A percentile compares a stretch with the other conserved stretches of the same genome.
Evolutionary conservation across 2,797 vertebrate species (phyloP).

Genomic region (Sebastes itinus): DNA sequence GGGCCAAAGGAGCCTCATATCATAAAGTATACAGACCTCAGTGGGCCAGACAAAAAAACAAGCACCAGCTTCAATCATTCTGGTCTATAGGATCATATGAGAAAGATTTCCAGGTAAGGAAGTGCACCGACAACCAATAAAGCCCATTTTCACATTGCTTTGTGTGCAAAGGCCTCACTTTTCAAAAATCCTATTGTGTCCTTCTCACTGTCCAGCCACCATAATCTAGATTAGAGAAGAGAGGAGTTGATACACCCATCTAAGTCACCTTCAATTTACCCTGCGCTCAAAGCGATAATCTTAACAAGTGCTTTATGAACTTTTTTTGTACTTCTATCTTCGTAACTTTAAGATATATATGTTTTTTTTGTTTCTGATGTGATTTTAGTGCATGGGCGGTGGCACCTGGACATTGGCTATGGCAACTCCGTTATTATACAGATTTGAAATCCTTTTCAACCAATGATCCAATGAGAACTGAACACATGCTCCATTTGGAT

Average conservation of each 20-base stretch:
- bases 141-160: background rate
- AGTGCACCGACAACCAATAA: background rate
- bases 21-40: background rate
- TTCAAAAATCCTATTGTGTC: background rate
- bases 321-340: background rate
- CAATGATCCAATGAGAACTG: background rate
- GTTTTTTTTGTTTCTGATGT: background rate
- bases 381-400: background rate
- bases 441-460: background rate
- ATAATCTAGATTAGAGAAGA: background rate
- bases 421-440: background rate
- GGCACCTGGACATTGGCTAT: background rate
- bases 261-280: background rate
- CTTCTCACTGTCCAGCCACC: background rate
- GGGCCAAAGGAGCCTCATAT: background rate
- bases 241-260: background rate
- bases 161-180: background rate
- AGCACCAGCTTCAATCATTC: background rate
- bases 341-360: background rate
- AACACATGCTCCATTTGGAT: background rate
- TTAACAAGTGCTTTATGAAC: background rate
- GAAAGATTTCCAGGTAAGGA: background rate
- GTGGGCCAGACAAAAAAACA: background rate
- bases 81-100: background rate
- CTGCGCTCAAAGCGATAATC: background rate